These are phyloP conservation scores for Struthio camelus DNA, from an alignment of 2,113 vertebrate species.

Conservation along the genomic window DNA sequence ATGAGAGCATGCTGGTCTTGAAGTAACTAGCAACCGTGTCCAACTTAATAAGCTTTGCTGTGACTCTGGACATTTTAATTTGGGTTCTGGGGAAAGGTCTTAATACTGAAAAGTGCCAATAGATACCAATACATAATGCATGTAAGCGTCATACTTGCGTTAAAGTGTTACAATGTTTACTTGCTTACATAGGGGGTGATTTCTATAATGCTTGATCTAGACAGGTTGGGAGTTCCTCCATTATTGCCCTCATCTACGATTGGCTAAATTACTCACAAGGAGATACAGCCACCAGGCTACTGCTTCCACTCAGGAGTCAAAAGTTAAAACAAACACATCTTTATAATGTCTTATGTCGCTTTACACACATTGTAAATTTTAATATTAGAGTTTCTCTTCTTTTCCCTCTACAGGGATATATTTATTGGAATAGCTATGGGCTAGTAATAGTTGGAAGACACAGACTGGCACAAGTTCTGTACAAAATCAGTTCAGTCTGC, in stretches of 20 bases:
- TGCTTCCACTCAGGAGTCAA: neutral
- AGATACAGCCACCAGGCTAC: neutral
- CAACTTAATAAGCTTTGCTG: neutral
- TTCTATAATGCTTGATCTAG: neutral
- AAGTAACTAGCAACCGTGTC: neutral
- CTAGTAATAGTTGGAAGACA: neutral
- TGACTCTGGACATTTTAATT: neutral
- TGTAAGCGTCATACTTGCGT: neutral
- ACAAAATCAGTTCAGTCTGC: neutral
- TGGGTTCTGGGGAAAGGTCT: neutral
- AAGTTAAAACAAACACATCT: neutral
- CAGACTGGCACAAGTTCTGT: neutral
- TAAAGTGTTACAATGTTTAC: neutral
- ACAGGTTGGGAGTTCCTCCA: neutral
- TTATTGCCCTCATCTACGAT: fast-evolving
- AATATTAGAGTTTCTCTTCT: neutral
- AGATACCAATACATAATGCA: neutral
- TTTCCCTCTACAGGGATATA: neutral
- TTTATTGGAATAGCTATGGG: neutral
- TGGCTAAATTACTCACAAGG: fast-evolving
- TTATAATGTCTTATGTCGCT: neutral
- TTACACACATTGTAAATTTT: neutral
- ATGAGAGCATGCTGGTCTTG: neutral
- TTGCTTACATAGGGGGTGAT: neutral
- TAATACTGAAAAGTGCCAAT: neutral